Percentiles rank a stretch among this genome's conserved stretches.
Conservation (phyloP, 2,797 vertebrate species). For the Melanotaenia parkinsoni region DNA sequence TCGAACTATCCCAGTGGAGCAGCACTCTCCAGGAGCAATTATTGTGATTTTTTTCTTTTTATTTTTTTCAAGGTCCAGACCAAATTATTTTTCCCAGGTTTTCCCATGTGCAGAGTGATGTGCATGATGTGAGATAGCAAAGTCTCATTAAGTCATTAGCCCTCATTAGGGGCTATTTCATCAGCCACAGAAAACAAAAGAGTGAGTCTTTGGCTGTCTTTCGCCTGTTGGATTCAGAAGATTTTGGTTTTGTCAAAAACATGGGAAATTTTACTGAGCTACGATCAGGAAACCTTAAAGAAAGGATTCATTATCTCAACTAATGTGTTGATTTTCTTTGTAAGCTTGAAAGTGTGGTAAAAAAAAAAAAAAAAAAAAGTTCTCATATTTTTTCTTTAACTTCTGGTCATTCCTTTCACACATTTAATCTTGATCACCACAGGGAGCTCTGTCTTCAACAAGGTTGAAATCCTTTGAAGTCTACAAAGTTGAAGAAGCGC, state of each 20-base stretch:
- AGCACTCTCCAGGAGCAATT: slow-evolving; percentile 1
- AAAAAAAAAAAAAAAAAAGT: not conserved
- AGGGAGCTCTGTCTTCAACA: not conserved
- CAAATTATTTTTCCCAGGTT: slow-evolving; percentile 41
- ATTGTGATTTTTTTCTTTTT: slow-evolving; percentile 7
- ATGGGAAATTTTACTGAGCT: slow-evolving; percentile 63
- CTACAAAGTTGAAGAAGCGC: not conserved
- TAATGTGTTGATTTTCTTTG: not conserved
- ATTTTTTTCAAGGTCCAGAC: slow-evolving; percentile 23
- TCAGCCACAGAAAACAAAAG: slow-evolving; percentile 19
- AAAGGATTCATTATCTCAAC: not conserved
- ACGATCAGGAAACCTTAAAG: slow-evolving; percentile 41
- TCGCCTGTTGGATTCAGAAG: slow-evolving; percentile 59
- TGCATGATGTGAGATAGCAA: slow-evolving; percentile 45
- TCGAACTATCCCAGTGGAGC: slow-evolving; percentile 24
- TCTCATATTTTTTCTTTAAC: not conserved
- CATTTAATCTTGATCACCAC: slow-evolving; percentile 5
- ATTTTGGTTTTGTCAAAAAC: slow-evolving; percentile 58
- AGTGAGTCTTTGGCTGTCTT: slow-evolving; percentile 23
- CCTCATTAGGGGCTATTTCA: too few species aligned
- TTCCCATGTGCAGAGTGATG: slow-evolving; percentile 34
- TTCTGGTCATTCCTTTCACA: not conserved
- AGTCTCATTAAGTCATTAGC: slow-evolving; percentile 56
- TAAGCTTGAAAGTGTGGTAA: slow-evolving; percentile 4
- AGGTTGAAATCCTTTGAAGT: not conserved